Evolutionary conservation across 2,113 vertebrate species (phyloP), one percentile per base, ranked within the genome.

Genomic region (Microtus richardsoni): DNA sequence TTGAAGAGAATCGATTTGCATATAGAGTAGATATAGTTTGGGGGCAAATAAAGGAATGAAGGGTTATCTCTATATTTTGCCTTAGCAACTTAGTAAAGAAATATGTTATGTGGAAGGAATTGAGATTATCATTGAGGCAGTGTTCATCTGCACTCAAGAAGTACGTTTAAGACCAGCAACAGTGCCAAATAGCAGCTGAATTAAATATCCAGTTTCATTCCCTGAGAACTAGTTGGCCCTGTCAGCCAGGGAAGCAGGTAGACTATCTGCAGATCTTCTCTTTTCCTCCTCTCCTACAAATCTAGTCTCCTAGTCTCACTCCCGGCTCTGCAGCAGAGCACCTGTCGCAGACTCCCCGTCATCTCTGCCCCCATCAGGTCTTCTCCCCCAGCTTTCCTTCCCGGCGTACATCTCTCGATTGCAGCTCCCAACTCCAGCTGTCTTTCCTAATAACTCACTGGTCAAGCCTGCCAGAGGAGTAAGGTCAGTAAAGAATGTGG

Each of bases 131-230:
- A 21, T 74, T 86, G 49, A 70, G 24, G 4, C 39, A 47, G n/a
- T 91, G 28, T 85, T 92, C 80, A 96, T 73, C 89, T 89, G 54
- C 93, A 92, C 68, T 73, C 1, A 60, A 47, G 44, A 89, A 89
- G 30, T 83, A 17, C 7, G 62, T 89, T 94, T 14, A 68, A 68
- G 70, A 75, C 47, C 58, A 79, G 41, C 60, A 33, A 54, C 68
- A 13, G 10, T 58, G 54, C 80, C n/a, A 87, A 75, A 11, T 33
- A 68, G 74, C 58, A 93, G 1, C 21, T 71, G 36, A 52, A 74
- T 83, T 68, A 89, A 95, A 22, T 77, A 49, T 68, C 39, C 54
- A 4, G 54, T 44, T 44, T 64, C 39, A 44, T 64, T 44, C 8
- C 82, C 16, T 44, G 26, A 26, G 58, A 62, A 62, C 39, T 44